A percentile compares a stretch with the other conserved stretches of the same genome.
phyloP scores from a whole-genome alignment of 92 coral and sea anemone genomes.

The Galaxea fascicularis region DNA sequence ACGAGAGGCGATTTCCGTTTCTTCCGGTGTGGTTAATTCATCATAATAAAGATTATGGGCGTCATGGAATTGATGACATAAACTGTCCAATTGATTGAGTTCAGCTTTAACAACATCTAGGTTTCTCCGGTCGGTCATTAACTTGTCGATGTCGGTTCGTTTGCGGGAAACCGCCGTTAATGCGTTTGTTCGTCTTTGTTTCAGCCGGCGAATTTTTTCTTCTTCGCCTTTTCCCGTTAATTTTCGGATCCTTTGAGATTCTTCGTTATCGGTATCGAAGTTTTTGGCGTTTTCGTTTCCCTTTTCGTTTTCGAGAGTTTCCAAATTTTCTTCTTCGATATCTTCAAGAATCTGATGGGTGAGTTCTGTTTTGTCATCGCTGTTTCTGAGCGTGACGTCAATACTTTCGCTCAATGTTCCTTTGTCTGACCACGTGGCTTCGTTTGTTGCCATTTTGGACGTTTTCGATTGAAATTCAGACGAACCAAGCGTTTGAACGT shows the following conservation, averaged over 20 bases:
- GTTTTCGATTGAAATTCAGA: conserved; percentile 1
- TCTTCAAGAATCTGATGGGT: conserved; percentile 3
- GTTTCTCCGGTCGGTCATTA: conserved; percentile 15
- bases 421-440: conserved; percentile 2
- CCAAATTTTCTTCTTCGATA: conserved; percentile 5
- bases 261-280: background rate
- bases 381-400: background rate
- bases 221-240: conserved; percentile 1
- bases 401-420: background rate
- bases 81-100: conserved; percentile 23
- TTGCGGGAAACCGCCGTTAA: conserved; percentile 35
- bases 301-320: background rate
- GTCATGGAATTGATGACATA: conserved; percentile 1
- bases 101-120: conserved; percentile 8
- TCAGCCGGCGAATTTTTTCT: conserved; percentile 10
- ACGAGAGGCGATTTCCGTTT: background rate
- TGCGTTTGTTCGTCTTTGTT: conserved; percentile 15
- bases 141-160: conserved; percentile 19
- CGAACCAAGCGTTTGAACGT: conserved; percentile 12
- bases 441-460: background rate
- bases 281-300: background rate
- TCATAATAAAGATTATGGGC: background rate
- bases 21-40: background rate
- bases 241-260: background rate
- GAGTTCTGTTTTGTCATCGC: conserved; percentile 1